These are phyloP conservation scores for Blastomussa wellsi DNA, from an alignment of 92 coral and sea anemone genomes.

Conservation along the genomic window DNA sequence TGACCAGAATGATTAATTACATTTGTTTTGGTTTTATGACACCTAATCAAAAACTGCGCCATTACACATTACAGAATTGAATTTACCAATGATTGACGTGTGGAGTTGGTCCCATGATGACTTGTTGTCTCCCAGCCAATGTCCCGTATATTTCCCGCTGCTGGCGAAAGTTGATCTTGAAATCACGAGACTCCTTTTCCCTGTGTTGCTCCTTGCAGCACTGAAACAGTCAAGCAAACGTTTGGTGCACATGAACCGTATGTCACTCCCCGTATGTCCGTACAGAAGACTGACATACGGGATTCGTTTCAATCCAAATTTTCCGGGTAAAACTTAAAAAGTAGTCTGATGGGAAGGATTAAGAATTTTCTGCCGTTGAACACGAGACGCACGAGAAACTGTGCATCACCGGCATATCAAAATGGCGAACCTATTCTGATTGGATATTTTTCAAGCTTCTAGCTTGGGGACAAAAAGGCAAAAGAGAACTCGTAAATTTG, in stretches of 20 bases:
- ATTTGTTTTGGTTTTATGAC: too few species aligned
- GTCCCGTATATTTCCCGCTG: constrained; percentile 93
- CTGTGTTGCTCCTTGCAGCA: constrained; percentile 46
- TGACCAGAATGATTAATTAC: too few species aligned
- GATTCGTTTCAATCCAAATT: not conserved
- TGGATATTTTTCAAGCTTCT: too few species aligned
- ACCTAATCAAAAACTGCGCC: too few species aligned
- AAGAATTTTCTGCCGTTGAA: too few species aligned
- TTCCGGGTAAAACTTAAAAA: not conserved
- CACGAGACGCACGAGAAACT: too few species aligned
- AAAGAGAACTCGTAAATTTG: too few species aligned
- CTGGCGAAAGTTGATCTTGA: constrained; percentile 93
- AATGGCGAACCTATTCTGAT: too few species aligned
- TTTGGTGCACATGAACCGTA: not conserved
- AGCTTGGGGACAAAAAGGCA: too few species aligned
- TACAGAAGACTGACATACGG: too few species aligned
- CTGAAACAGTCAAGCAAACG: constrained; percentile 1
- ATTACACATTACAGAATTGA: not conserved
- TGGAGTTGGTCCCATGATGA: constrained; percentile 86
- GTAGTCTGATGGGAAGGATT: not conserved
- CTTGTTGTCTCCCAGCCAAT: constrained; percentile 97
- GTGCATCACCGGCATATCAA: too few species aligned
- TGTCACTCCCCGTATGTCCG: too few species aligned
- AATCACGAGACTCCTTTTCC: constrained; percentile 89
- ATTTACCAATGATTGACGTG: constrained; percentile 83